Evolutionary conservation across 2,113 vertebrate genomes (phyloP).

Genomic region (Heliornis fulica): DNA sequence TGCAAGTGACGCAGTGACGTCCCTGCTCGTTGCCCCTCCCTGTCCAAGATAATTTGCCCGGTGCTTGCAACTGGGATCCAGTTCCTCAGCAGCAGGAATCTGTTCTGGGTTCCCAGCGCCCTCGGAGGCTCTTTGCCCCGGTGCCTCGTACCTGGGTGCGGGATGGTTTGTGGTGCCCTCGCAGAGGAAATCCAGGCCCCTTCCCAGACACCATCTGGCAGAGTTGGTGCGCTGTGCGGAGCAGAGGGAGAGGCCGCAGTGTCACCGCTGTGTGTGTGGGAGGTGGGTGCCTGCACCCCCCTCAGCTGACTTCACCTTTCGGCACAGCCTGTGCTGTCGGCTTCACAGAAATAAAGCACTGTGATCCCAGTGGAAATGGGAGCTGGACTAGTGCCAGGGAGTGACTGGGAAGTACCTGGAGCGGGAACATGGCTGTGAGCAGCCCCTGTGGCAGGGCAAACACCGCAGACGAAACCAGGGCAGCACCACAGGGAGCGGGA

Average conservation of each 20-base stretch:
- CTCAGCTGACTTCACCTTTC: neutral
- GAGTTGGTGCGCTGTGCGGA: neutral
- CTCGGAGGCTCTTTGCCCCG: neutral
- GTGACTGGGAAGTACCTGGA: neutral
- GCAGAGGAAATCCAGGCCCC: neutral
- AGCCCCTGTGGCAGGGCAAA: neutral
- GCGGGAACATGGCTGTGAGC: neutral
- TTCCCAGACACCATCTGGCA: fast-evolving
- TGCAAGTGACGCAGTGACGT: neutral
- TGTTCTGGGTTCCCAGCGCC: fast-evolving
- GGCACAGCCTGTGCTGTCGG: neutral
- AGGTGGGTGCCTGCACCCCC: neutral
- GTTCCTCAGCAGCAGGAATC: neutral
- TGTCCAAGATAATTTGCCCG: neutral
- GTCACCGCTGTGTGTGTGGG: neutral
- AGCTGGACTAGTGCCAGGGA: neutral
- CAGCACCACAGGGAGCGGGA: fast-evolving
- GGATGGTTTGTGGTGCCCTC: neutral
- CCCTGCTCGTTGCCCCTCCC: neutral
- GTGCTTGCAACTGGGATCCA: neutral
- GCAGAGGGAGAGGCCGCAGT: neutral
- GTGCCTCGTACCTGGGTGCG: too few relatives aligned
- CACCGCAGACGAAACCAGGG: fast-evolving
- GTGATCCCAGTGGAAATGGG: neutral
- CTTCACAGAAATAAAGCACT: neutral